Evolutionary conservation across 2,797 vertebrate species (phyloP).

Genomic region (Dromococcyx pavoninus): DNA sequence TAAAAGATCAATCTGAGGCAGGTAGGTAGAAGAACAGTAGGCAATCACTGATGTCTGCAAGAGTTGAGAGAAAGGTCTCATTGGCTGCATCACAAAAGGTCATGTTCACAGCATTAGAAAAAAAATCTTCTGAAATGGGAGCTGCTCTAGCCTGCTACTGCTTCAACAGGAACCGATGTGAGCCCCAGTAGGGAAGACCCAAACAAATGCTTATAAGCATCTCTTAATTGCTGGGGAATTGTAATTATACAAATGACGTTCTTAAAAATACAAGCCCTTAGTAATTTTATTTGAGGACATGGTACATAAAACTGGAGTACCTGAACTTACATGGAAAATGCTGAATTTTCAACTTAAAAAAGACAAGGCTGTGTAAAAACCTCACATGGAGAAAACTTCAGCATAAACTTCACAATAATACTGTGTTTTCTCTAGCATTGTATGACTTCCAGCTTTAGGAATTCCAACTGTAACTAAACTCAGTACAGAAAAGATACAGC

Average conservation of each 20-base stretch:
- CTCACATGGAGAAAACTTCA: not conserved
- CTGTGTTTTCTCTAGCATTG: not conserved
- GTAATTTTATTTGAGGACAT: not conserved
- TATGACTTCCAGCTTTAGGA: not conserved
- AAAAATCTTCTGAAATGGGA: not conserved
- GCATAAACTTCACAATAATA: not conserved
- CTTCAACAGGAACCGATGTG: not conserved
- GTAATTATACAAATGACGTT: not conserved
- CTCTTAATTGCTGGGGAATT: not conserved
- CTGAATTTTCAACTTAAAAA: not conserved
- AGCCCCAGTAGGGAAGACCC: not conserved
- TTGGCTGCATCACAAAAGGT: not conserved
- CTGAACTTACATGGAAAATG: not conserved
- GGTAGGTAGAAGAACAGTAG: not conserved
- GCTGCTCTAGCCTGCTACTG: not conserved
- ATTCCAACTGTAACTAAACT: not conserved
- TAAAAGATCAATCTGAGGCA: not conserved
- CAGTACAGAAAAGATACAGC: not conserved
- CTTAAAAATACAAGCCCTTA: not conserved
- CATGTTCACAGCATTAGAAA: not conserved
- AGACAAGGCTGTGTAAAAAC: not conserved
- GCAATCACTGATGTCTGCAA: not conserved
- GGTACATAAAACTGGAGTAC: not conserved
- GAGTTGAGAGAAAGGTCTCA: not conserved
- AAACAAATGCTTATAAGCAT: not conserved